Conservation (phyloP, 1,140 invertebrate species). For the Trichomalopsis sarcophagae region DNA sequence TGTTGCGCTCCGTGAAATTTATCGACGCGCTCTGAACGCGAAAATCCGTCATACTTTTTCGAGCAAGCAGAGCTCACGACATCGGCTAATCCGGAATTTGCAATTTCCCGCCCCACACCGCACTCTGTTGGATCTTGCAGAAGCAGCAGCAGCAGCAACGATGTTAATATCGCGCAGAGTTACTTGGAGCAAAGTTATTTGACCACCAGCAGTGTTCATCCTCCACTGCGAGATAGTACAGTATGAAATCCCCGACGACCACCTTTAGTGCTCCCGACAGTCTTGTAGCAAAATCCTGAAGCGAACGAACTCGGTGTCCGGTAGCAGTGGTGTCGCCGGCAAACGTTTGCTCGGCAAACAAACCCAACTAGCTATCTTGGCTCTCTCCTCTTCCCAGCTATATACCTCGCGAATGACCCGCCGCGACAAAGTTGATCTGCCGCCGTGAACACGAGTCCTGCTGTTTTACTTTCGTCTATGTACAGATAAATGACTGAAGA, state of each 20-base stretch:
- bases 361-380: constrained; percentile 68
- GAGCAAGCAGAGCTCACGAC: not conserved
- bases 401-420: constrained; percentile 37
- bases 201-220: constrained; percentile 73
- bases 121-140: constrained; percentile 4
- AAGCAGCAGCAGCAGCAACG: constrained; percentile 44
- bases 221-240: constrained; percentile 69
- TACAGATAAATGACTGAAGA: not conserved
- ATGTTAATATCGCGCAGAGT: constrained; percentile 70
- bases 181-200: constrained; percentile 73
- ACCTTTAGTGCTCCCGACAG: constrained; percentile 68
- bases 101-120: constrained; percentile 54
- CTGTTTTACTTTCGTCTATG: constrained; percentile 27
- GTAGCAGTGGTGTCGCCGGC: constrained; percentile 74
- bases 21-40: constrained; percentile 65
- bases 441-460: not conserved
- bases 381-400: constrained; percentile 24
- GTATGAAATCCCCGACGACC: constrained; percentile 69
- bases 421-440: constrained; percentile 30
- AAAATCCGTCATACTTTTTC: constrained; percentile 50
- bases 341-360: constrained; percentile 76
- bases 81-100: constrained; percentile 54
- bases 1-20: constrained; percentile 60
- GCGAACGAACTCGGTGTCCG: constrained; percentile 69
- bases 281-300: constrained; percentile 66